Percentiles rank a stretch among this genome's conserved stretches.
Conservation (phyloP, 2,888 invertebrate species). For the Saturnia japonica region DNA sequence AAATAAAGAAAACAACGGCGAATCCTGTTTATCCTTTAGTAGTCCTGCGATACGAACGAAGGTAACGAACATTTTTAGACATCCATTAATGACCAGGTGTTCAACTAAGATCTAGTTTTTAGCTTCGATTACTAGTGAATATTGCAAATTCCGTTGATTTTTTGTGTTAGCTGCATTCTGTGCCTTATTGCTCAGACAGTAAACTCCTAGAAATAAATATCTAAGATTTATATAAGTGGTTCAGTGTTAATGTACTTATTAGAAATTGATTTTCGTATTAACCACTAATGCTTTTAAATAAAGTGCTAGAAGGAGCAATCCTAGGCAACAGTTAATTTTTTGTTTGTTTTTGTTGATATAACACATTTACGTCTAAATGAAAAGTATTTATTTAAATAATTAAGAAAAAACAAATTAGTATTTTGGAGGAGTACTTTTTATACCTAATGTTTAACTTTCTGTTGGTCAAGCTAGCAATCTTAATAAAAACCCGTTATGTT, state of each 20-base stretch:
- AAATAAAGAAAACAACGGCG: conserved; percentile 22
- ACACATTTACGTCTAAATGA: too few relatives aligned
- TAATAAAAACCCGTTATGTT: too few relatives aligned
- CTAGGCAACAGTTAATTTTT: too few relatives aligned
- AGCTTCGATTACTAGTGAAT: not conserved
- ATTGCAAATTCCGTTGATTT: not conserved
- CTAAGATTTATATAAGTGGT: too few relatives aligned
- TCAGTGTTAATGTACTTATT: not conserved
- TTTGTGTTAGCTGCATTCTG: not conserved
- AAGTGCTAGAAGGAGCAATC: not conserved
- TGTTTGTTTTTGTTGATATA: too few relatives aligned
- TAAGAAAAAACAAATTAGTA: too few relatives aligned
- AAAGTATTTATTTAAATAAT: too few relatives aligned
- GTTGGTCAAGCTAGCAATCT: too few relatives aligned
- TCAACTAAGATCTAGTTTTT: conserved; percentile 28
- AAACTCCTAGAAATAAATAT: conserved; percentile 5
- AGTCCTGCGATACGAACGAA: not conserved
- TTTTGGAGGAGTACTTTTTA: too few relatives aligned
- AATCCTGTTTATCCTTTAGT: conserved; percentile 20
- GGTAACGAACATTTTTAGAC: conserved; percentile 25
- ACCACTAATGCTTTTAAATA: not conserved
- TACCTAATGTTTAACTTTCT: too few relatives aligned
- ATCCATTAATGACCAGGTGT: conserved; percentile 23
- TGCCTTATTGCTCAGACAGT: not conserved
- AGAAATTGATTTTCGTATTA: not conserved